Evolutionary conservation across 2,888 invertebrate species (phyloP).

Genomic region (Leucoptera coffeella): DNA sequence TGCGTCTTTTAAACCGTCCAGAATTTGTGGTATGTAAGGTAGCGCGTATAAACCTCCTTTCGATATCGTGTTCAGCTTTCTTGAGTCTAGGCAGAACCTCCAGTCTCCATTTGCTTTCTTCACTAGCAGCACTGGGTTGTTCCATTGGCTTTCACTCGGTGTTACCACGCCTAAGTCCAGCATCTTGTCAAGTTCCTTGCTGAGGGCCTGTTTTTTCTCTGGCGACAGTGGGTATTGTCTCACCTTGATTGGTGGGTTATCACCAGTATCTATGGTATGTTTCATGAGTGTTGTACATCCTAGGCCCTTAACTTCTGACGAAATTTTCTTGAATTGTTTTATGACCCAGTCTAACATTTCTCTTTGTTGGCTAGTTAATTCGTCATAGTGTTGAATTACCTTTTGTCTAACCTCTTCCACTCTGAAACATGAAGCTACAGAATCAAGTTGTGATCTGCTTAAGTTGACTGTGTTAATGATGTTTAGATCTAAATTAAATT

Average conservation of each 20-base stretch:
- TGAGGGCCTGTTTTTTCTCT: slow-evolving; percentile 8
- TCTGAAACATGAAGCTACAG: background rate
- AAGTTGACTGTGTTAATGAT: background rate
- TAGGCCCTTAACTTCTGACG: slow-evolving; percentile 7
- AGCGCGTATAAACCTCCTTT: slow-evolving; percentile 7
- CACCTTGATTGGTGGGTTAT: slow-evolving; percentile 1
- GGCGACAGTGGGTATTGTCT: slow-evolving; percentile 10
- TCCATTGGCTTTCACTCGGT: slow-evolving; percentile 11
- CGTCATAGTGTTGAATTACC: background rate
- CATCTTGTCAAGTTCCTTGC: slow-evolving; percentile 3
- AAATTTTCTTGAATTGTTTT: slow-evolving; percentile 7
- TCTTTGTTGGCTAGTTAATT: slow-evolving; percentile 1
- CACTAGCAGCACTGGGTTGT: slow-evolving; percentile 8
- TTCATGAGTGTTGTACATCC: slow-evolving; percentile 5
- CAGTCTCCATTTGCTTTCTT: too few relatives aligned
- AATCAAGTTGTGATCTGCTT: background rate
- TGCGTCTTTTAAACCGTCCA: slow-evolving; percentile 11
- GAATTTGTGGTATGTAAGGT: slow-evolving; percentile 10
- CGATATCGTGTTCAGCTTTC: slow-evolving; percentile 8
- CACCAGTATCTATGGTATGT: slow-evolving; percentile 3
- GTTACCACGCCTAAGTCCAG: slow-evolving; percentile 8
- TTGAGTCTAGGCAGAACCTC: slow-evolving; percentile 8
- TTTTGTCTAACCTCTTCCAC: background rate
- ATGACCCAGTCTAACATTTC: slow-evolving; percentile 4
- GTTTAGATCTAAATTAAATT: slow-evolving; percentile 1